Percentiles rank a stretch among this genome's conserved stretches.
Conservation (phyloP, 2,113 vertebrate species). For the Corythoichthys intestinalis region DNA sequence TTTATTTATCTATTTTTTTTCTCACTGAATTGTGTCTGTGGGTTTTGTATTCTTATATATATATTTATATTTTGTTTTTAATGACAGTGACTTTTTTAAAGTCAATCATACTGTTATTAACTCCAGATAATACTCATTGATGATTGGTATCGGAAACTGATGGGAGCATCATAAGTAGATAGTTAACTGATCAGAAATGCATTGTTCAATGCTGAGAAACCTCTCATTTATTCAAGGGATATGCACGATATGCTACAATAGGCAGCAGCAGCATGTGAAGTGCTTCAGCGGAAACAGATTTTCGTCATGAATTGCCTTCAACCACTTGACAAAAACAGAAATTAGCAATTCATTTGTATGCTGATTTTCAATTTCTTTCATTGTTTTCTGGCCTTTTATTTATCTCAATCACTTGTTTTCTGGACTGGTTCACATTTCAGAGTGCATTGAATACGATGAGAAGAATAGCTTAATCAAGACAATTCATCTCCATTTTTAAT, state of each 20-base stretch:
- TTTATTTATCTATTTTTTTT: no score
- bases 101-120: no score
- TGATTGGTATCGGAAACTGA: no score
- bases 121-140: no score
- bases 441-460: conserved; percentile 34
- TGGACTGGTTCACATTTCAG: conserved; percentile 58
- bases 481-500: conserved; percentile 32
- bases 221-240: not conserved
- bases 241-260: conserved; percentile 2
- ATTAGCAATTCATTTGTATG: conserved; percentile 53
- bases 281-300: conserved; percentile 52
- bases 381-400: conserved; percentile 18
- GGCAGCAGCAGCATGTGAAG: conserved; percentile 11
- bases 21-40: no score
- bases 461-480: conserved; percentile 58
- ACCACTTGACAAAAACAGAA: conserved; percentile 54
- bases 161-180: not conserved
- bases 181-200: conserved; percentile 21
- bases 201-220: conserved; percentile 15
- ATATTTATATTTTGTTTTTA: no score
- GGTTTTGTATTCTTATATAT: no score
- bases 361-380: conserved; percentile 26
- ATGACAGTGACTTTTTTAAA: no score
- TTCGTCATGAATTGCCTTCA: conserved; percentile 53
- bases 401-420: conserved; percentile 60